Percentiles rank a stretch among this genome's conserved stretches.
Conservation (phyloP, 2,113 vertebrate species). For the Orthonyx spaldingii region DNA sequence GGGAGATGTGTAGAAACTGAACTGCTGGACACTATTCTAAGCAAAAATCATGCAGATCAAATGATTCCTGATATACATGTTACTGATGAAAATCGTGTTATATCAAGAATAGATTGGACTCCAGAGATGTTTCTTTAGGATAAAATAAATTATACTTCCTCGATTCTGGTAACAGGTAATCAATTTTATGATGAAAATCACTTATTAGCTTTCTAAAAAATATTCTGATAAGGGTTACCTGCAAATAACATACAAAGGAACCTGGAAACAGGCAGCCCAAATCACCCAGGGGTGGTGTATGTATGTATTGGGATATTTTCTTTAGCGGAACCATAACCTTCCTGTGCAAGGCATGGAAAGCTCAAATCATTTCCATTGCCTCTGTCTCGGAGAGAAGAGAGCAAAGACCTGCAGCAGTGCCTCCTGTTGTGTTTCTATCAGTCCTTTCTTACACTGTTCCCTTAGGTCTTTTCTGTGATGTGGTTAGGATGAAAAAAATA, state of each 20-base stretch:
- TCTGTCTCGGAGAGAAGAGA: fast-evolving
- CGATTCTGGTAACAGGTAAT: neutral
- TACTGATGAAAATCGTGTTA: neutral
- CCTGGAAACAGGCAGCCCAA: neutral
- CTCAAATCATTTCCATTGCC: neutral
- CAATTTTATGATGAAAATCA: neutral
- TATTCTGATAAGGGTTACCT: neutral
- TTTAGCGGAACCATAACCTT: neutral
- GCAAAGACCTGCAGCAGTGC: neutral
- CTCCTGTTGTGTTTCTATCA: neutral
- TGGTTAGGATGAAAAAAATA: neutral
- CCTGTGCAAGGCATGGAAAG: neutral
- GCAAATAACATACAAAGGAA: neutral
- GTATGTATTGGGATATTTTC: neutral
- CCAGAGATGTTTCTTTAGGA: neutral
- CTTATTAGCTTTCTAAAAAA: too few relatives aligned
- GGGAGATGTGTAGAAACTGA: neutral
- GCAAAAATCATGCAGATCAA: neutral
- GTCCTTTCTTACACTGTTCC: neutral
- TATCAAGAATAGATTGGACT: neutral
- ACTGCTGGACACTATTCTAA: neutral
- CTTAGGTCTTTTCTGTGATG: neutral
- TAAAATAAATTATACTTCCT: neutral
- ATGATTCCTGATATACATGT: neutral
- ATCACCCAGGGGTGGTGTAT: neutral